phyloP scores from a whole-genome alignment of 2,113 vertebrate species.

The Phaethornis superciliosus region DNA sequence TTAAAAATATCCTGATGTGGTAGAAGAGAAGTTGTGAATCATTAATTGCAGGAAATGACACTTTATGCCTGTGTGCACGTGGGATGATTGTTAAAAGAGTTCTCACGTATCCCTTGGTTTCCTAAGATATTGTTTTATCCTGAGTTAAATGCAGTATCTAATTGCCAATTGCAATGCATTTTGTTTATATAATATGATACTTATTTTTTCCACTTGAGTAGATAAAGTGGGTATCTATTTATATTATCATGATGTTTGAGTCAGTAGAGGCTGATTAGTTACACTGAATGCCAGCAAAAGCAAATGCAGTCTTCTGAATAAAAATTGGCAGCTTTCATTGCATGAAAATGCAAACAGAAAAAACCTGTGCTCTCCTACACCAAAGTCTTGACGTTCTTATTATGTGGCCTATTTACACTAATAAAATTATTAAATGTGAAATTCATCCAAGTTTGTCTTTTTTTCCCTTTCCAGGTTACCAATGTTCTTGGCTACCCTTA shows the following conservation, averaged over 20 bases:
- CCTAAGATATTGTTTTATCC: slow-evolving; percentile 32
- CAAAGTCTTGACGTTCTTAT: neutral
- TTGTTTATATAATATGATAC: slow-evolving; percentile 72
- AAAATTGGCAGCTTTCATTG: slow-evolving; percentile 31
- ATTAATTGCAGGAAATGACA: slow-evolving; percentile 24
- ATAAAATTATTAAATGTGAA: neutral
- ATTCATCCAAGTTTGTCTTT: neutral
- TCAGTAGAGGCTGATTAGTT: slow-evolving; percentile 53
- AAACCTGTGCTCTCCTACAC: neutral
- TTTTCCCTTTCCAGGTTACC: neutral
- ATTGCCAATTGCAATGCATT: slow-evolving; percentile 61
- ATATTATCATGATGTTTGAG: slow-evolving; percentile 61
- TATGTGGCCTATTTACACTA: neutral
- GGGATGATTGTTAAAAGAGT: neutral
- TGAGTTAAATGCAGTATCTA: slow-evolving; percentile 55
- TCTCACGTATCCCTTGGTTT: neutral
- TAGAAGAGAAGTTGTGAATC: slow-evolving; percentile 29
- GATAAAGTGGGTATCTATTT: slow-evolving; percentile 67
- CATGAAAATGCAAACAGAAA: neutral
- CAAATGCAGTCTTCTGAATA: slow-evolving; percentile 34
- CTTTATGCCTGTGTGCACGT: neutral
- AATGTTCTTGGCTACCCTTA: neutral
- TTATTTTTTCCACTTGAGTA: slow-evolving; percentile 67
- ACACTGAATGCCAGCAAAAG: slow-evolving; percentile 38
- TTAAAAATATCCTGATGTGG: neutral